phyloP scores from a whole-genome alignment of 2,113 vertebrate genomes.

The Xiphophorus hellerii region DNA sequence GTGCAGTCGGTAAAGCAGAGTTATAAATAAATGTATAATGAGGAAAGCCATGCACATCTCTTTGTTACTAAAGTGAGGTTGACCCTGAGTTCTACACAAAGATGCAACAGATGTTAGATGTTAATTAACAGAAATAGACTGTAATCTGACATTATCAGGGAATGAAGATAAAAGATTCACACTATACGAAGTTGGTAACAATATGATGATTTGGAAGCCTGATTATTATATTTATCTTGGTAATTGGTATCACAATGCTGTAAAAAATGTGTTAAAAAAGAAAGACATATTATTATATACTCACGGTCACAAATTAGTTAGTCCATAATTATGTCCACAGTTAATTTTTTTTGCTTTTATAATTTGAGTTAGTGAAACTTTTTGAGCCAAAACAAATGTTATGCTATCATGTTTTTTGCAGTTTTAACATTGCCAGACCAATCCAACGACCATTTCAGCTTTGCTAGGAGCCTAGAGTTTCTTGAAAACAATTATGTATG shows the following conservation, averaged over 20 bases:
- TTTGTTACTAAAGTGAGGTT: not conserved
- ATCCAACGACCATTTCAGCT: too few relatives aligned
- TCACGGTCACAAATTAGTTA: too few relatives aligned
- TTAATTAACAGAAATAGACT: conserved; percentile 10
- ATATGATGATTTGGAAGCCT: not conserved
- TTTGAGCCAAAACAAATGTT: too few relatives aligned
- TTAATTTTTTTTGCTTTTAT: too few relatives aligned
- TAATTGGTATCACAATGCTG: not conserved
- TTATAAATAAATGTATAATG: not conserved
- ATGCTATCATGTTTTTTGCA: too few relatives aligned
- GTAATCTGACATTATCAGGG: conserved; percentile 16
- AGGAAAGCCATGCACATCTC: not conserved
- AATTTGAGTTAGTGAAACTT: too few relatives aligned
- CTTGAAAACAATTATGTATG: too few relatives aligned
- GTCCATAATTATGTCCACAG: too few relatives aligned
- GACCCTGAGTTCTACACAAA: not conserved
- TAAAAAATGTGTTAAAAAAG: not conserved
- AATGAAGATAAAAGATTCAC: not conserved
- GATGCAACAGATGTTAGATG: not conserved
- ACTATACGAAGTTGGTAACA: not conserved
- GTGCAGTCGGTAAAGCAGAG: not conserved
- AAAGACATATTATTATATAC: not conserved
- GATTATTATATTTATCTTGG: not conserved
- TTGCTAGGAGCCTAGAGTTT: too few relatives aligned
- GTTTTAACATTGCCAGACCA: too few relatives aligned